A percentile compares a stretch with the other conserved stretches of the same genome.
Conservation (phyloP, 2,113 vertebrate genomes). For the Gavia stellata region DNA sequence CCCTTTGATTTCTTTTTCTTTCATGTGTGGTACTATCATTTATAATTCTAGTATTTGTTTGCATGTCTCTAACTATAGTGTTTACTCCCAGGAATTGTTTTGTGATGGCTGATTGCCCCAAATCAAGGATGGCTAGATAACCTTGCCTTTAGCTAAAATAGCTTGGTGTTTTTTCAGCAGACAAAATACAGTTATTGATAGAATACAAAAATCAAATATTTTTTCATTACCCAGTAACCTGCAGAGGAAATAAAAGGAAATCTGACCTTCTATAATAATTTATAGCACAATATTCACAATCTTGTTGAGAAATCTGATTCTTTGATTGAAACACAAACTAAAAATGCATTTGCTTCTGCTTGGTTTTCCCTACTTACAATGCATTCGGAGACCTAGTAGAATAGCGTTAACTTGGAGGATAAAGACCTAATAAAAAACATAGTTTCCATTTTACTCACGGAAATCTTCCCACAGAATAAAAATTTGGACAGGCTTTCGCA, state of each 20-base stretch:
- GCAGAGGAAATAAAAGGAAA: background rate
- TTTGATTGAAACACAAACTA: background rate
- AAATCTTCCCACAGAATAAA: background rate
- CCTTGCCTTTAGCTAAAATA: constrained; percentile 49
- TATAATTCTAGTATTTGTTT: constrained; percentile 65
- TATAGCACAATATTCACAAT: background rate
- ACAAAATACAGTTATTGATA: constrained; percentile 26
- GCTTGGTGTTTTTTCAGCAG: background rate
- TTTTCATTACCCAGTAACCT: background rate
- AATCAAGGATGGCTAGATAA: constrained; percentile 62
- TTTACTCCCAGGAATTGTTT: constrained; percentile 68
- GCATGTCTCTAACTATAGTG: constrained; percentile 41
- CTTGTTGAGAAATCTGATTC: background rate
- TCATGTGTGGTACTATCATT: constrained; percentile 37
- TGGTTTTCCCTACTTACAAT: background rate
- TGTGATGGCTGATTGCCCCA: constrained; percentile 65
- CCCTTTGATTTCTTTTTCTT: constrained; percentile 56
- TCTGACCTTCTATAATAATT: background rate
- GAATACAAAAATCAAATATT: constrained; percentile 34
- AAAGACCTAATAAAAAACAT: background rate
- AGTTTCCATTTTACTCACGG: background rate
- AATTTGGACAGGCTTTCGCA: background rate
- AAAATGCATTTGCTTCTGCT: background rate
- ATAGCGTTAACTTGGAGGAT: background rate
- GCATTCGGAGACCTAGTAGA: background rate